Percentiles rank a stretch among this genome's conserved stretches.
phyloP scores from a whole-genome alignment of 2,888 invertebrate species.

The Eristalis tenax region DNA sequence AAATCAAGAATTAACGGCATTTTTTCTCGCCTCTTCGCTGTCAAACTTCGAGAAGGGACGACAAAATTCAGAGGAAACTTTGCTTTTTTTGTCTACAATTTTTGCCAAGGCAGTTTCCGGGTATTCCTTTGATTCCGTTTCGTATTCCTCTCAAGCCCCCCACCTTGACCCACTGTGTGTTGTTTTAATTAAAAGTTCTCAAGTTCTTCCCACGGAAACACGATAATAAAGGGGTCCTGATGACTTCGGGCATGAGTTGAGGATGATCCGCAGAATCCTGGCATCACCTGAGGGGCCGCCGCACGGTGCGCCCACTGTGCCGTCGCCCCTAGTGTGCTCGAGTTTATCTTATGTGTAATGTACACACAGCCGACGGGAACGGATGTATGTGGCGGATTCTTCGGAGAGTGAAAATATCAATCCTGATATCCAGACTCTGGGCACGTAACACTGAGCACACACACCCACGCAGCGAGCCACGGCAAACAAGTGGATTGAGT shows the following conservation, averaged over 20 bases:
- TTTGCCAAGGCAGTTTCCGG: not conserved
- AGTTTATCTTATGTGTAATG: slow-evolving; percentile 31
- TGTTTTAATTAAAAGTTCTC: slow-evolving; percentile 68
- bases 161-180: slow-evolving; percentile 26
- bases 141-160: not conserved
- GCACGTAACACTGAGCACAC: slow-evolving; percentile 24
- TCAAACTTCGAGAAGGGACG: not conserved
- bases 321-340: not conserved
- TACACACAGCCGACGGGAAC: slow-evolving; percentile 1
- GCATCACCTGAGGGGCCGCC: not conserved
- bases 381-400: not conserved
- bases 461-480: not conserved
- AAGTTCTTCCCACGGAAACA: slow-evolving; percentile 38
- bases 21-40: not conserved
- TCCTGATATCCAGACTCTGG: slow-evolving; percentile 36
- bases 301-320: no score
- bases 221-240: slow-evolving; percentile 25
- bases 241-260: not conserved
- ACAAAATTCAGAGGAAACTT: slow-evolving; percentile 3
- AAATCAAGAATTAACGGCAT: slow-evolving; percentile 6
- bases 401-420: slow-evolving; percentile 46
- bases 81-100: no score
- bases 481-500: not conserved
- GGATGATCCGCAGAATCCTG: slow-evolving; percentile 22
- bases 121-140: slow-evolving; percentile 14